These are phyloP conservation scores for Linnaemya vulpina DNA, from an alignment of 2,888 invertebrate genomes.

Conservation along the genomic window DNA sequence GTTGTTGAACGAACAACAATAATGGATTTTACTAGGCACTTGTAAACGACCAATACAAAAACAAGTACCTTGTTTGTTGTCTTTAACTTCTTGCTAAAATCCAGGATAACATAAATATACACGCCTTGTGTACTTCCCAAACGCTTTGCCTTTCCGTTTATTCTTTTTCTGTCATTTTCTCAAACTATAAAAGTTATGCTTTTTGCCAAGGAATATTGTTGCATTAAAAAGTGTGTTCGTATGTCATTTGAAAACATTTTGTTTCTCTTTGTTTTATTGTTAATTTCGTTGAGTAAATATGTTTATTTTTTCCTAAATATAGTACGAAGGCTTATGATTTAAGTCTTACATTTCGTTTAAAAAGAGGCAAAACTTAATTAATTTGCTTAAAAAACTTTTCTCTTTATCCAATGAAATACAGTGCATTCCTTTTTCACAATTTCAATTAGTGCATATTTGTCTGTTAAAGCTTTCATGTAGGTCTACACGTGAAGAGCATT, in stretches of 20 bases:
- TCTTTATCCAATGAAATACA: too few species aligned
- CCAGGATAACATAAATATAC: neutral
- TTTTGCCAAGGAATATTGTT: neutral
- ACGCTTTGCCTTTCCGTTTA: neutral
- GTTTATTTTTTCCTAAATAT: neutral
- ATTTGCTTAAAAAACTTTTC: neutral
- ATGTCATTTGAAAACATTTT: neutral
- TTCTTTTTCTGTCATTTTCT: neutral
- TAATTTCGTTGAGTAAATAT: neutral
- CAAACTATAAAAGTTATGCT: neutral
- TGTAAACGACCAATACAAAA: conserved; percentile 46
- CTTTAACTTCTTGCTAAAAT: conserved; percentile 25
- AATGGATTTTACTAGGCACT: conserved; percentile 51
- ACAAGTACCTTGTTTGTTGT: conserved; percentile 35
- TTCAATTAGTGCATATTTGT: too few species aligned
- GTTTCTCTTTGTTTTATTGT: neutral
- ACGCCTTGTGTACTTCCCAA: neutral
- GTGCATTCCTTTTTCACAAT: too few species aligned
- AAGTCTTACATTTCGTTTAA: too few species aligned
- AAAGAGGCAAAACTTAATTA: neutral
- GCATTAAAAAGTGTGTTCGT: neutral
- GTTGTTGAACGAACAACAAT: conserved; percentile 47
- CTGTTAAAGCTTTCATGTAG: too few species aligned
- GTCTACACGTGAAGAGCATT: too few species aligned
- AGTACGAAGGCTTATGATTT: neutral